phyloP scores from a whole-genome alignment of 2,113 vertebrate species.

The Paramormyrops kingsleyae region DNA sequence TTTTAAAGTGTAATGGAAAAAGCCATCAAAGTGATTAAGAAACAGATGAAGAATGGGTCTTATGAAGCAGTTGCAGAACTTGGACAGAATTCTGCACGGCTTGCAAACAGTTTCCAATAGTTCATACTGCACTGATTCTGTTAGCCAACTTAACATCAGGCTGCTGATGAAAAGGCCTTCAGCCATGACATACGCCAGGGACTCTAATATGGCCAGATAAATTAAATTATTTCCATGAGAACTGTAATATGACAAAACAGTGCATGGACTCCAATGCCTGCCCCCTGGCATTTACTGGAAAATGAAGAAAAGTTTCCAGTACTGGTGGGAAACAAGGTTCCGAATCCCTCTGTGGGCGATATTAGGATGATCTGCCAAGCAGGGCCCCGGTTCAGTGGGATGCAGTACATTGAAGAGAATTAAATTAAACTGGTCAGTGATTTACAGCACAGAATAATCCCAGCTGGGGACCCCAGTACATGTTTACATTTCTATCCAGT shows the following conservation, averaged over 20 bases:
- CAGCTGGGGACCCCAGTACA: background rate
- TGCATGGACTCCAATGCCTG: background rate
- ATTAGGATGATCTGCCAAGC: background rate
- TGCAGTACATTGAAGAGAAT: background rate
- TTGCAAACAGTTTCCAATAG: background rate
- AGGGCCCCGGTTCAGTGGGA: background rate
- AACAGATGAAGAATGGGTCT: background rate
- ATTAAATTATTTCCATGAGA: background rate
- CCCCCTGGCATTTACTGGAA: background rate
- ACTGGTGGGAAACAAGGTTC: background rate
- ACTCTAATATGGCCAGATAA: background rate
- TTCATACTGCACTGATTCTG: background rate
- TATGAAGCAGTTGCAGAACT: background rate
- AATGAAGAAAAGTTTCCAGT: background rate
- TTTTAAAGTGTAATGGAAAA: background rate
- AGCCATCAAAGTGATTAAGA: background rate
- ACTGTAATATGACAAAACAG: background rate
- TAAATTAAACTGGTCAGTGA: background rate
- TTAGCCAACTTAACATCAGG: background rate
- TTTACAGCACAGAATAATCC: background rate
- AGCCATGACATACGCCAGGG: background rate
- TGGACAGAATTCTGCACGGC: background rate
- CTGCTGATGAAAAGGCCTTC: background rate
- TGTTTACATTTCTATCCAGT: background rate
- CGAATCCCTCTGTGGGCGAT: background rate